phyloP scores from a whole-genome alignment of 2,113 vertebrate genomes.

The Crotalus helleri region DNA sequence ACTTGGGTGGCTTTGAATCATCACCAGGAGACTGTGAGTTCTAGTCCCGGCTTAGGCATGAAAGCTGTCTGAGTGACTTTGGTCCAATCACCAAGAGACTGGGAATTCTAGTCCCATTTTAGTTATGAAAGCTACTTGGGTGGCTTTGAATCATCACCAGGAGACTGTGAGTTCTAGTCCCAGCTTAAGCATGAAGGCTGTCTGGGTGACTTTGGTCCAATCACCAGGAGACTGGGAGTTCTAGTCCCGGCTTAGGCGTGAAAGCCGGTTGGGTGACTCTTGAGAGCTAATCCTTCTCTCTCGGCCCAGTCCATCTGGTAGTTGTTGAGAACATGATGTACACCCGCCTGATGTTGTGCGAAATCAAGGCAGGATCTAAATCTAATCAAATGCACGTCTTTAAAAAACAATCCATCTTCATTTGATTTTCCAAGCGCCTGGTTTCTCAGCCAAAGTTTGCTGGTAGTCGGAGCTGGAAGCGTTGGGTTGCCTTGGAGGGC shows the following conservation, averaged over 20 bases:
- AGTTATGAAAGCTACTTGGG: background rate
- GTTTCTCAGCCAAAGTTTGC: background rate
- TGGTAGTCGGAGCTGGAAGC: background rate
- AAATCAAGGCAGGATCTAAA: background rate
- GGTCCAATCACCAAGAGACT: too few species aligned
- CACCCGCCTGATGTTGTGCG: background rate
- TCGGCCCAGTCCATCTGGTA: background rate
- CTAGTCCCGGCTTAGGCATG: too few species aligned
- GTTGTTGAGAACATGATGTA: background rate
- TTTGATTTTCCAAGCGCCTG: background rate
- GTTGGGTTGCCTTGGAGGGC: background rate
- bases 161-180: background rate
- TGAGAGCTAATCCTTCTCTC: background rate
- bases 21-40: too few species aligned
- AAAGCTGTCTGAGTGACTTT: too few species aligned
- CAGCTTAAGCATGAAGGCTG: rapidly evolving
- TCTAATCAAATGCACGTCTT: background rate
- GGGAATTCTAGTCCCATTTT: too few species aligned
- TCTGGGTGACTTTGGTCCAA: background rate
- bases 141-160: background rate
- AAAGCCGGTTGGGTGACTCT: background rate
- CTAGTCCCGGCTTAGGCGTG: background rate
- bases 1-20: too few species aligned
- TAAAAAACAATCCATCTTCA: background rate
- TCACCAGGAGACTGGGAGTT: background rate